phyloP scores from a whole-genome alignment of 2,797 vertebrate species.

The Prunella strophiata region DNA sequence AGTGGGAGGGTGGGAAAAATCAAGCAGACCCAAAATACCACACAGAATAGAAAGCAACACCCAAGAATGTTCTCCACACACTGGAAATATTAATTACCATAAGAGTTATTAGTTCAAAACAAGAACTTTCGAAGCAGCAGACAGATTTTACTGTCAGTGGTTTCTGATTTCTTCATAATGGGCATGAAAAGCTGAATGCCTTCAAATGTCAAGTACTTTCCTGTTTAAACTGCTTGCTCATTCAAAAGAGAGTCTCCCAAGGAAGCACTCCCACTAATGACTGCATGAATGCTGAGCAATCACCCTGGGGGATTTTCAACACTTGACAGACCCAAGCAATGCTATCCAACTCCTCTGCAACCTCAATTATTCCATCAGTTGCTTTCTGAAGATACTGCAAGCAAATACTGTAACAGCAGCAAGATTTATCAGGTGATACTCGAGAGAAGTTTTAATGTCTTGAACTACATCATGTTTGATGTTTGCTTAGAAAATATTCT shows the following conservation, averaged over 20 bases:
- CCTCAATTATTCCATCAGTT: background rate
- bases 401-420: background rate
- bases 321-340: background rate
- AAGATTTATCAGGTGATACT: background rate
- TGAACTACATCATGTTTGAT: background rate
- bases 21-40: conserved; percentile 51
- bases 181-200: background rate
- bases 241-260: background rate
- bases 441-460: background rate
- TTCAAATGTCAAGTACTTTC: background rate
- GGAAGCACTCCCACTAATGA: background rate
- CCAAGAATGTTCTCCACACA: background rate
- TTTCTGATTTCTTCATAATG: background rate
- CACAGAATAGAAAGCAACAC: conserved; percentile 30
- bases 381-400: background rate
- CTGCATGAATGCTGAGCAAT: background rate
- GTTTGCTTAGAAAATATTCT: background rate
- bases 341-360: background rate
- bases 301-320: background rate
- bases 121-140: background rate
- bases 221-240: background rate
- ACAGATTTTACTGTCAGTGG: conserved; percentile 8
- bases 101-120: conserved; percentile 28
- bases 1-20: background rate
- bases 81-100: background rate